These are phyloP conservation scores for Orchestes rusci DNA, from an alignment of 2,888 invertebrate genomes.

Conservation along the genomic window DNA sequence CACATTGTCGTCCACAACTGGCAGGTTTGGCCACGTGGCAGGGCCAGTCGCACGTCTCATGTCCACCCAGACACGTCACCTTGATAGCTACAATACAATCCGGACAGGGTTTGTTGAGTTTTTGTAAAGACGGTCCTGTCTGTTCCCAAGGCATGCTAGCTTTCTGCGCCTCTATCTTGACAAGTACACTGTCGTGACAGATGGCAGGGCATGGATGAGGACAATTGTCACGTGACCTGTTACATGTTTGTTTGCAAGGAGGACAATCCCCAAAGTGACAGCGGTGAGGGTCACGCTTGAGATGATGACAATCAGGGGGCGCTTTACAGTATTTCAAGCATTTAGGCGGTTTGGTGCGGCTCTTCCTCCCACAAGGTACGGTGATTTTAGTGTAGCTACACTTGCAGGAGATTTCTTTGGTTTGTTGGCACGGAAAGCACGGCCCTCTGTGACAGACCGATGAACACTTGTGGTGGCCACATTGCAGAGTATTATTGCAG, in stretches of 20 bases:
- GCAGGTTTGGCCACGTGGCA: conserved; percentile 62
- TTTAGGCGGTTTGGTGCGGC: conserved; percentile 68
- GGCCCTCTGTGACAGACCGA: conserved; percentile 75
- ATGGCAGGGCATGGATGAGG: conserved; percentile 60
- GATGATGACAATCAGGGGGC: conserved; percentile 80
- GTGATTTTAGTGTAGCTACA: conserved; percentile 72
- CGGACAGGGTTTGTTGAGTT: conserved; percentile 58
- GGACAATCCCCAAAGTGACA: conserved; percentile 84
- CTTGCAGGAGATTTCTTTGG: conserved; percentile 65
- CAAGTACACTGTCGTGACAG: conserved; percentile 72
- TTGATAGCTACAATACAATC: conserved; percentile 63
- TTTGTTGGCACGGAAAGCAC: conserved; percentile 76
- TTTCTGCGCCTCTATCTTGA: conserved; percentile 52
- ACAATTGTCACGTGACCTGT: conserved; percentile 51
- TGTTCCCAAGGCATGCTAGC: conserved; percentile 61
- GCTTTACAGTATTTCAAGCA: conserved; percentile 67
- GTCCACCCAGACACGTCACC: conserved; percentile 65
- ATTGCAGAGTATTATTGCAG: conserved; percentile 75
- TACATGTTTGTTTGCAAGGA: conserved; percentile 71
- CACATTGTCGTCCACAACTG: conserved; percentile 77
- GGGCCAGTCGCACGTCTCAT: conserved; percentile 61
- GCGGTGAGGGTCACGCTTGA: conserved; percentile 59
- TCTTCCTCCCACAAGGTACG: conserved; percentile 82
- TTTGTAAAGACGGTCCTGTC: conserved; percentile 42
- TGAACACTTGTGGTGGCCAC: conserved; percentile 80